Evolutionary conservation across 2,797 vertebrate genomes (phyloP), one percentile per base, ranked within the genome.

Genomic region (Heterohyrax brucei): DNA sequence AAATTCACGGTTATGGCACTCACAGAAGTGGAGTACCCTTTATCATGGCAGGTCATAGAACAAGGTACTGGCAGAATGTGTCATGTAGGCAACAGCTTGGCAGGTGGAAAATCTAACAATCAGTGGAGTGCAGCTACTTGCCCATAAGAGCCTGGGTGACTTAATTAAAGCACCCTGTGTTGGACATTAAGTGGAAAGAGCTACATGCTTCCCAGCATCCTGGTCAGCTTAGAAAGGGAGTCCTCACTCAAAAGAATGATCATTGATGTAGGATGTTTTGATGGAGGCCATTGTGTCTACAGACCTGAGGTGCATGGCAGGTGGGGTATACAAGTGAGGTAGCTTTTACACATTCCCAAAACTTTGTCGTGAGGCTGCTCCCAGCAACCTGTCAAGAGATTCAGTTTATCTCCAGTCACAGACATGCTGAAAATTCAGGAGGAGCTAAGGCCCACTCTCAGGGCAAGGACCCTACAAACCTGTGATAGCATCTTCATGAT

Each of bases 1-100:
- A 50, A 50, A 7, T 30, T 0, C 3, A 0, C 0, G 1, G 56
- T 61, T 56, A 48, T 1, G 39, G 28, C 22, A 21, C 5, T 2
- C 44, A 30, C 53, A 14, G 46, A 48, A 59, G 48, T 53, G 18
- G 56, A 28, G 18, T 14, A 10, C 61, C 13, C 56, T 9, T 56
- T 33, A 19, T 48, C 26, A 21, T 5, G 77, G 22, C 50, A 18
- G 12, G n/a, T 73, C 33, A 46, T 2, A 28, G 50, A 48, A 46
- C 66, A 72, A 14, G 28, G 10, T 24, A 7, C 24, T 10, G 2
- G 61, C 16, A 10, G 56, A 2, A 5, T 48, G 75, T 12, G 12
- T 26, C 18, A 16, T 1, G 0, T 26, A 26, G 21, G 21, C 59
- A 22, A 61, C 8, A 24, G 24, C 61, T 64, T 64, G 61, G 24